Evolutionary conservation across 2,113 vertebrate species (phyloP).

Genomic region (Phoenicopterus ruber): DNA sequence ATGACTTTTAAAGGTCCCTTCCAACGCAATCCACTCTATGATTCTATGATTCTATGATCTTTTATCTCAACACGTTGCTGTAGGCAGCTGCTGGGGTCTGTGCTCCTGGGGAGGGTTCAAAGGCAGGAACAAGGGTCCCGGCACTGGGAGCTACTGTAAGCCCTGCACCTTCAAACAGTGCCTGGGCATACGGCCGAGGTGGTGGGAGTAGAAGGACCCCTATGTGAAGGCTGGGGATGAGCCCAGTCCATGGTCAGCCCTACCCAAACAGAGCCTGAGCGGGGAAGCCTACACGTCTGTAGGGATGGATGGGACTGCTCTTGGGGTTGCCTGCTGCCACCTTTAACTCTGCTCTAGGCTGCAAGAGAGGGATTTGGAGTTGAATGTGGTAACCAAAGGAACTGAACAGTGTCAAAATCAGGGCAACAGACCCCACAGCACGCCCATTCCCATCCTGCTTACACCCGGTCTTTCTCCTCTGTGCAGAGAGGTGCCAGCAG

Average conservation of each 20-base stretch:
- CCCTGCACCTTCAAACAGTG: neutral
- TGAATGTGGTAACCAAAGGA: neutral
- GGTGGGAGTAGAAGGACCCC: neutral
- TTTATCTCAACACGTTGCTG: neutral
- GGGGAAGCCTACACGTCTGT: neutral
- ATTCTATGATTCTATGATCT: no score
- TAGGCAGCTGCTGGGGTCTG: accelerated
- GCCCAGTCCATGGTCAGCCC: neutral
- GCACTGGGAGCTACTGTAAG: neutral
- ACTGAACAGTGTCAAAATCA: neutral
- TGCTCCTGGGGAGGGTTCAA: neutral
- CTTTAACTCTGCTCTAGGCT: neutral
- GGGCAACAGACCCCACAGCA: neutral
- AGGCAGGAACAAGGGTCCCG: neutral
- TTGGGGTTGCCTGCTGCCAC: neutral
- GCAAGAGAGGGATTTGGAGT: neutral
- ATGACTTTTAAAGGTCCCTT: no score
- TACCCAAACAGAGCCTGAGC: neutral
- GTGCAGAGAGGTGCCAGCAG: neutral
- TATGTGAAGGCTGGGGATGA: neutral
- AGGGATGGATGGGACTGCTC: neutral
- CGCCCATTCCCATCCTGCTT: neutral
- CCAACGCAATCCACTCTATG: no score
- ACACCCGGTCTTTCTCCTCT: neutral
- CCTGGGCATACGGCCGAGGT: neutral